Conservation (phyloP, 64 coral and sea anemone genomes). For the Actinia tenebrosa region DNA sequence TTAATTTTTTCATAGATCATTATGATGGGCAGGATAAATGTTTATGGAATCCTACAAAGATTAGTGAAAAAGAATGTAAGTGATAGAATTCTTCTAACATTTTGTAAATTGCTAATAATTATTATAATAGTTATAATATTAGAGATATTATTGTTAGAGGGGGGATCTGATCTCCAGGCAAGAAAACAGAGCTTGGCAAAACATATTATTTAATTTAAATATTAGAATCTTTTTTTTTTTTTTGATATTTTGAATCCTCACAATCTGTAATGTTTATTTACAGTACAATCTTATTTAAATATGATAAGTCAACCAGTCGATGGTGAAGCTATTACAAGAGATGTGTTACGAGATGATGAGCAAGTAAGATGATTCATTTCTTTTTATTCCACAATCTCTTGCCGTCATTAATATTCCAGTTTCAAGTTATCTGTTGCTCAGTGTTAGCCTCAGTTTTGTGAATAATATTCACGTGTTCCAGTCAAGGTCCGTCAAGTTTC, state of each 20-base stretch:
- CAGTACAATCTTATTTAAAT: slow-evolving; percentile 80
- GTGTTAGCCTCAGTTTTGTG: too few relatives aligned
- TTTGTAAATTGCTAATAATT: not conserved
- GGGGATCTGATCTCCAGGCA: too few relatives aligned
- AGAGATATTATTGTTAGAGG: too few relatives aligned
- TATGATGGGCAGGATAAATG: slow-evolving; percentile 78
- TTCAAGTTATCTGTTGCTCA: too few relatives aligned
- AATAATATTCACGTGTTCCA: too few relatives aligned
- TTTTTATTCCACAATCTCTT: too few relatives aligned
- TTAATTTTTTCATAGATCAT: slow-evolving; percentile 14
- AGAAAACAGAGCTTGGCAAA: too few relatives aligned
- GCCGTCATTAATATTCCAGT: too few relatives aligned
- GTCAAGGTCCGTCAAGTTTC: too few relatives aligned
- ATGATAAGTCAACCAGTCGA: slow-evolving; percentile 50
- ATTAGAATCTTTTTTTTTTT: not conserved
- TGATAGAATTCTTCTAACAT: not conserved
- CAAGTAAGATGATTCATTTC: slow-evolving; percentile 40
- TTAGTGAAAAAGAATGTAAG: slow-evolving; percentile 93
- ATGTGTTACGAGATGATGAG: slow-evolving; percentile 90
- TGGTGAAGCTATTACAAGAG: slow-evolving; percentile 50
- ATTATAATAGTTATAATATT: not conserved
- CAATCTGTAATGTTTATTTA: not conserved
- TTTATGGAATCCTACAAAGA: slow-evolving; percentile 84
- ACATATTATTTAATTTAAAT: too few relatives aligned
- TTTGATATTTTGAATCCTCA: not conserved